phyloP scores from a whole-genome alignment of 2,113 vertebrate genomes.

The Todiramphus saurophagus region DNA sequence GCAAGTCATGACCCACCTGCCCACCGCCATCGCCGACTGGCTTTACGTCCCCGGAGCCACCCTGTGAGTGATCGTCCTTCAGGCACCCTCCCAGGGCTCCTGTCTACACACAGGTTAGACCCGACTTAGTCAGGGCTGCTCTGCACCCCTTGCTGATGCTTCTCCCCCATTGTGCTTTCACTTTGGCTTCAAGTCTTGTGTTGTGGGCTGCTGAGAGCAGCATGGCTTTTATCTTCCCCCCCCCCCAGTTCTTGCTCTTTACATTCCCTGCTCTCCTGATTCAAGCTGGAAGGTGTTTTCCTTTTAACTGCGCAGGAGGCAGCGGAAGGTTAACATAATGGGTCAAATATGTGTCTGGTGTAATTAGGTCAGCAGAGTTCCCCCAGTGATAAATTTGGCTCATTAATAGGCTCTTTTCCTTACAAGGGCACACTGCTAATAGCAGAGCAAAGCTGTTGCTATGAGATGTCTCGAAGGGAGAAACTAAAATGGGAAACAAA shows the following conservation, averaged over 20 bases:
- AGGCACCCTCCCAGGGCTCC: background rate
- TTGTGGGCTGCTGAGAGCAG: background rate
- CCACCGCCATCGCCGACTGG: constrained; percentile 79
- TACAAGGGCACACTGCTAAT: background rate
- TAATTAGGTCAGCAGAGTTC: constrained; percentile 26
- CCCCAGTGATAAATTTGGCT: background rate
- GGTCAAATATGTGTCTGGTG: background rate
- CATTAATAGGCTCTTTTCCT: background rate
- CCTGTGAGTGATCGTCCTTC: background rate
- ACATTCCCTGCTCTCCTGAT: background rate
- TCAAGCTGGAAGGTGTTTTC: constrained; percentile 3
- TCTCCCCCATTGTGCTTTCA: background rate
- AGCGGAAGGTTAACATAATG: background rate
- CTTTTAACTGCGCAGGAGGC: background rate
- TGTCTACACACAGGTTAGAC: background rate
- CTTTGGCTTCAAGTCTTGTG: background rate
- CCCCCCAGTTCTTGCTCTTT: background rate
- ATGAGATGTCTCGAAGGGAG: background rate
- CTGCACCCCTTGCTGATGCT: background rate
- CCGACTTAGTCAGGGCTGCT: background rate
- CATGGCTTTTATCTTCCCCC: background rate
- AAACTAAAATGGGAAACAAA: constrained; percentile 46
- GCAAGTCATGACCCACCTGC: constrained; percentile 83
- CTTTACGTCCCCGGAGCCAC: constrained; percentile 75
- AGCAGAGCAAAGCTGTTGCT: constrained; percentile 32